Evolutionary conservation across 2,888 invertebrate genomes (phyloP).

Genomic region (Tipula unca): DNA sequence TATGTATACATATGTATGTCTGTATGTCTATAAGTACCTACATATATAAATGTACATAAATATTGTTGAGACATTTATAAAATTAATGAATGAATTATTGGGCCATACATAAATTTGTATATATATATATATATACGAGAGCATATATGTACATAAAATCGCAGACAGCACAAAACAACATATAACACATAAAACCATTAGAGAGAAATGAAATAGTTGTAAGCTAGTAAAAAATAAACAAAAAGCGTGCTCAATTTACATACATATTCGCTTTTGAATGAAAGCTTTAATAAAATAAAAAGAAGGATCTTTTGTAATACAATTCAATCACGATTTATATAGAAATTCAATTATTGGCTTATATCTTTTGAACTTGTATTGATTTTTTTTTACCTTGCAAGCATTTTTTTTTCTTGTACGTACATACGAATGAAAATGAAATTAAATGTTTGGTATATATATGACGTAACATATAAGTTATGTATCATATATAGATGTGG

Average conservation of each 20-base stretch:
- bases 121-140: background rate
- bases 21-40: too few relatives aligned
- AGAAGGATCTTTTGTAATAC: conserved; percentile 14
- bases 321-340: background rate
- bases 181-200: background rate
- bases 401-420: background rate
- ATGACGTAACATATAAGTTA: background rate
- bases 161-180: background rate
- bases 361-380: conserved; percentile 8
- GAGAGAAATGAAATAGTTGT: background rate
- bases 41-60: background rate
- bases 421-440: background rate
- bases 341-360: background rate
- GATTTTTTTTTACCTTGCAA: background rate
- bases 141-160: background rate
- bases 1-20: background rate
- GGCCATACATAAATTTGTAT: background rate
- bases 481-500: background rate
- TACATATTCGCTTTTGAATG: background rate
- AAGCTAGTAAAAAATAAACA: background rate
- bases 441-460: background rate
- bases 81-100: background rate
- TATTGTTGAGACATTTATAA: background rate
- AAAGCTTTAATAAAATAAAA: background rate
- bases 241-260: conserved; percentile 9